Conservation (phyloP, 2,888 invertebrate species). For the Arrhopalites spinosus region DNA sequence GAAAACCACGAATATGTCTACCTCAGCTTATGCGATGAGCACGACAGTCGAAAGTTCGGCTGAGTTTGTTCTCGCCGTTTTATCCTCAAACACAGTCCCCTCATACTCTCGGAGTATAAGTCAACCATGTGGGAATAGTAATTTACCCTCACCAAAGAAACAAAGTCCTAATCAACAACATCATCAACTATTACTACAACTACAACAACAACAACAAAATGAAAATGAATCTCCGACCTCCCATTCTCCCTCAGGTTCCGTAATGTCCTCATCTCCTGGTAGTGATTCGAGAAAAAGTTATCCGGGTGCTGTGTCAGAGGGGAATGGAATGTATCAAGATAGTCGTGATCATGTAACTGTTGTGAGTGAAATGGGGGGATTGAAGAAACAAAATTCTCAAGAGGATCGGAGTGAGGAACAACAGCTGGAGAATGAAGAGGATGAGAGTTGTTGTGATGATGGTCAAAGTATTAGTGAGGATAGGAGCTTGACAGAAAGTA, state of each 20-base stretch:
- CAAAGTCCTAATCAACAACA: constrained; percentile 10
- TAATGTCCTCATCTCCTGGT: constrained; percentile 20
- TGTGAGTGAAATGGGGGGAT: not conserved
- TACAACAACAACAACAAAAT: not conserved
- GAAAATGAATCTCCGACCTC: constrained; percentile 26
- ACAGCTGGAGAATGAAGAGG: constrained; percentile 21
- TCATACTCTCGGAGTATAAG: constrained; percentile 32
- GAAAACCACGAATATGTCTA: constrained; percentile 25
- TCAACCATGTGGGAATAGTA: constrained; percentile 23
- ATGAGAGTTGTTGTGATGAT: constrained; percentile 25
- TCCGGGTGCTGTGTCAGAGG: constrained; percentile 11
- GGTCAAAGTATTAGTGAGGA: constrained; percentile 31
- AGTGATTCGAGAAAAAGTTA: constrained; percentile 22
- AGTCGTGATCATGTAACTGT: not conserved
- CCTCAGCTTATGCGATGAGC: constrained; percentile 36
- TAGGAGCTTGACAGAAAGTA: constrained; percentile 29
- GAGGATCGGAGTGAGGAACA: not conserved
- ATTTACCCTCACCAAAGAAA: constrained; percentile 18
- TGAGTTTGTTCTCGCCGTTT: constrained; percentile 31
- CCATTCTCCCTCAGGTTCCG: not conserved
- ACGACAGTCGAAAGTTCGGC: constrained; percentile 34
- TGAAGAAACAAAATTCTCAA: not conserved
- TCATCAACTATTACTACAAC: not conserved
- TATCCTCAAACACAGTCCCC: constrained; percentile 17
- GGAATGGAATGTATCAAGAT: not conserved